Conservation (phyloP, 2,888 invertebrate genomes). For the Argyresthia goedartella region DNA sequence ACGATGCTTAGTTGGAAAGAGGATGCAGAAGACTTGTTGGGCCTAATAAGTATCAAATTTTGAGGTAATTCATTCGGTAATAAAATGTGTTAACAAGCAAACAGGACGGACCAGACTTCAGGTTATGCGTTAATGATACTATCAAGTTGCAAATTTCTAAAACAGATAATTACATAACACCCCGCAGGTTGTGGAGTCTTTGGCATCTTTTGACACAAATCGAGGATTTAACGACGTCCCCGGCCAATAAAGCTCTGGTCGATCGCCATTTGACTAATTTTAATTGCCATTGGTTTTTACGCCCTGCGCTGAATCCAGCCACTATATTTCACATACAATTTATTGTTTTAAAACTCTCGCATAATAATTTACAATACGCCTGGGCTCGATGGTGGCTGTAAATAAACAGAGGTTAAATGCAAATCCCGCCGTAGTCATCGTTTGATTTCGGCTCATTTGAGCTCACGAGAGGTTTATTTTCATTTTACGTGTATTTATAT, state of each 20-base stretch:
- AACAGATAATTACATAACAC: conserved; percentile 17
- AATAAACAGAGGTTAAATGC: conserved; percentile 48
- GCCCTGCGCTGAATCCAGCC: conserved; percentile 32
- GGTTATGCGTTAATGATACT: conserved; percentile 1
- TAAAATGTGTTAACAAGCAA: conserved; percentile 1
- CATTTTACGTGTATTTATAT: not conserved
- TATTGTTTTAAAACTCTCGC: conserved; percentile 42
- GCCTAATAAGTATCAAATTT: not conserved
- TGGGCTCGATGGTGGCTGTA: conserved; percentile 35
- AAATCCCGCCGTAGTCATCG: conserved; percentile 28
- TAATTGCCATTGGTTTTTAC: conserved; percentile 50
- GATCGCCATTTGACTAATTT: conserved; percentile 56
- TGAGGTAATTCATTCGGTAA: not conserved
- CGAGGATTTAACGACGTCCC: conserved; percentile 40
- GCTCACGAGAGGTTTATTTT: conserved; percentile 1
- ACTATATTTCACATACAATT: conserved; percentile 43
- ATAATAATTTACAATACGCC: conserved; percentile 47
- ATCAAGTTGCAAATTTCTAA: conserved; percentile 1
- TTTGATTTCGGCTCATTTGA: conserved; percentile 31
- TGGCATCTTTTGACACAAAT: conserved; percentile 42
- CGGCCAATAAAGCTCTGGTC: conserved; percentile 40
- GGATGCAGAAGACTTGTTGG: not conserved
- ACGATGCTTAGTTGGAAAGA: not conserved
- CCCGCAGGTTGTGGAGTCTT: conserved; percentile 19
- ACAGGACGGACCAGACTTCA: not conserved